Percentiles rank a stretch among this genome's conserved stretches.
These are phyloP conservation scores for Holocentrus rufus DNA, from an alignment of 2,797 vertebrate species.

Conservation along the genomic window DNA sequence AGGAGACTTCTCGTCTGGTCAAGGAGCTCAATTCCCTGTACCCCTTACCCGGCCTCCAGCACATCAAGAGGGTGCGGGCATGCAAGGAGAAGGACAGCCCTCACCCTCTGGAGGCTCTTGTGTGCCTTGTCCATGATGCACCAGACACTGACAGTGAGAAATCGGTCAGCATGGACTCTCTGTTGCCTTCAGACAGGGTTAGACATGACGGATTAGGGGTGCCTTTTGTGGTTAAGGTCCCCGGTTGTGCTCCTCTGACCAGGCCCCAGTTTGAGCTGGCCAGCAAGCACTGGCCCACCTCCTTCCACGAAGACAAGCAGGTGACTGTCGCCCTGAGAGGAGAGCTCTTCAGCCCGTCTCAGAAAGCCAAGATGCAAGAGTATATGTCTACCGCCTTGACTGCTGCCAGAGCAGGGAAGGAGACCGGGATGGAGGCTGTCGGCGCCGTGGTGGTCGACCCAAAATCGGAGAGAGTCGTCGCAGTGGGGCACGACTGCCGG, in stretches of 20 bases:
- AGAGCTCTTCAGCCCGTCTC: slow-evolving; percentile 77
- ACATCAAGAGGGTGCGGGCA: slow-evolving; percentile 88
- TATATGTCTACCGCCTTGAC: slow-evolving; percentile 84
- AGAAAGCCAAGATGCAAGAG: slow-evolving; percentile 79
- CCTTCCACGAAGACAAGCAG: slow-evolving; percentile 89
- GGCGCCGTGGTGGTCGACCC: slow-evolving; percentile 86
- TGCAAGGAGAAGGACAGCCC: slow-evolving; percentile 54
- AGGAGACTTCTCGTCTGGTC: slow-evolving; percentile 84
- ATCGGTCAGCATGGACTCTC: slow-evolving; percentile 52
- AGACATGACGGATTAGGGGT: slow-evolving; percentile 79
- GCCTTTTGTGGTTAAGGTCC: slow-evolving; percentile 84
- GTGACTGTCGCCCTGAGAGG: slow-evolving; percentile 81
- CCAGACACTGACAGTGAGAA: background rate
- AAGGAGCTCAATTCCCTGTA: slow-evolving; percentile 77
- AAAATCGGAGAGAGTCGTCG: slow-evolving; percentile 73
- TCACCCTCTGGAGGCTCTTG: slow-evolving; percentile 83
- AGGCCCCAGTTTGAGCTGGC: slow-evolving; percentile 87
- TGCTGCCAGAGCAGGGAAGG: slow-evolving; percentile 72
- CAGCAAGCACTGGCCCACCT: slow-evolving; percentile 85
- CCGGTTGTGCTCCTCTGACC: slow-evolving; percentile 82
- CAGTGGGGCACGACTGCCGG: slow-evolving; percentile 85
- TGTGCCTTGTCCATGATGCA: slow-evolving; percentile 78
- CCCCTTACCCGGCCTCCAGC: slow-evolving; percentile 80
- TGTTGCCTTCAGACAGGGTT: slow-evolving; percentile 70
- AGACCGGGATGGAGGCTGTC: slow-evolving; percentile 79